These are phyloP conservation scores for Dicerorhinus sumatrensis DNA, from an alignment of 2,113 vertebrate genomes.

Conservation along the genomic window DNA sequence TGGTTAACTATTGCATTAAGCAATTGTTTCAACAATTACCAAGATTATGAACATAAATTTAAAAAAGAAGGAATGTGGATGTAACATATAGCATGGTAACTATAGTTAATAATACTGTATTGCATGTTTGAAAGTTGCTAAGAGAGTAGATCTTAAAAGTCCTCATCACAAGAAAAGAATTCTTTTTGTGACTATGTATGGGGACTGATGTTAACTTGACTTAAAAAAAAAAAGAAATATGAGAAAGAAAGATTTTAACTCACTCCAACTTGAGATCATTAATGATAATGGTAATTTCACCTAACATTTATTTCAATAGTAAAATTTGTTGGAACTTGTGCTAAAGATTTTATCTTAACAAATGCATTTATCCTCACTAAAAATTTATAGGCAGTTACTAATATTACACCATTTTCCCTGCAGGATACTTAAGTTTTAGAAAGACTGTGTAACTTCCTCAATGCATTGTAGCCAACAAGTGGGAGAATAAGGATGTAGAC, in stretches of 20 bases:
- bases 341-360: neutral
- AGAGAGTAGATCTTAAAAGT: neutral
- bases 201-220: neutral
- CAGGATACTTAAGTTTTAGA: neutral
- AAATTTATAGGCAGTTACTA: neutral
- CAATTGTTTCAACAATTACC: neutral
- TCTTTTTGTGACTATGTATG: neutral
- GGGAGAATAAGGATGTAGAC: neutral
- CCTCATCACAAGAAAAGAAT: neutral
- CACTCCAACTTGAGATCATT: neutral
- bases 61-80: neutral
- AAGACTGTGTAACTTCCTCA: neutral
- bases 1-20: neutral
- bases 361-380: neutral
- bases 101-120: neutral
- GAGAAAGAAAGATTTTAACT: neutral
- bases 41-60: neutral
- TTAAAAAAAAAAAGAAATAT: neutral
- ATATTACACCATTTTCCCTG: neutral
- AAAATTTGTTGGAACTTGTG: neutral
- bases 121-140: neutral
- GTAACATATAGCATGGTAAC: neutral
- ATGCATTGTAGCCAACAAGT: neutral
- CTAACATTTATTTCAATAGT: neutral
- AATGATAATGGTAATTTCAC: neutral